Conservation (phyloP, 2,113 vertebrate species). For the Pseudorhombus dupliciocellatus region DNA sequence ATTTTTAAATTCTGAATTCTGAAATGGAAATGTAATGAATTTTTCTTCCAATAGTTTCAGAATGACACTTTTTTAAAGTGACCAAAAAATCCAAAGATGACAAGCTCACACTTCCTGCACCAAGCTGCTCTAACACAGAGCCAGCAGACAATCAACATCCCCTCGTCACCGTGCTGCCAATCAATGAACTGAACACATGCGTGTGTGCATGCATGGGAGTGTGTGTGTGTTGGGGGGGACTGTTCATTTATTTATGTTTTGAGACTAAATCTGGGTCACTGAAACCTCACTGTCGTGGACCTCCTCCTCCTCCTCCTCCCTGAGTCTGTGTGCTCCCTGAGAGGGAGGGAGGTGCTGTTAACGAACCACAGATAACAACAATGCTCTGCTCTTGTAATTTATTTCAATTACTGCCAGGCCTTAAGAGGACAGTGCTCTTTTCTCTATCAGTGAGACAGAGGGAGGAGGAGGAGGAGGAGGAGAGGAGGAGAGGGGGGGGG, state of each 20-base stretch:
- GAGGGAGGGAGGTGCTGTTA: constrained; percentile 81
- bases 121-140: too few species aligned
- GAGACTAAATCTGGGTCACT: constrained; percentile 85
- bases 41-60: too few species aligned
- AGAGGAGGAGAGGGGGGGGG: constrained; percentile 1
- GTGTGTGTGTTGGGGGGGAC: constrained; percentile 65
- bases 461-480: not conserved
- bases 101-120: too few species aligned
- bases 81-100: too few species aligned
- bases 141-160: not conserved
- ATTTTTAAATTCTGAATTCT: too few species aligned
- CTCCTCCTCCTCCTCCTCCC: constrained; percentile 46
- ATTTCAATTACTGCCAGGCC: constrained; percentile 87
- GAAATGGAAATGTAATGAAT: too few species aligned
- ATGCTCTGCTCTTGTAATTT: constrained; percentile 85
- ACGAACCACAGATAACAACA: constrained; percentile 84
- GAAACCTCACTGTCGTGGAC: constrained; percentile 68
- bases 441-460: constrained; percentile 51
- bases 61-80: too few species aligned
- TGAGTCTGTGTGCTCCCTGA: constrained; percentile 76
- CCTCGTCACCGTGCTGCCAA: not conserved
- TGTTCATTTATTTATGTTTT: constrained; percentile 80
- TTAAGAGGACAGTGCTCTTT: constrained; percentile 82
- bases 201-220: constrained; percentile 11
- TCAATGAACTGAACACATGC: not conserved